Conservation (phyloP, 2,113 vertebrate genomes). For the Heterotilapia buettikoferi region DNA sequence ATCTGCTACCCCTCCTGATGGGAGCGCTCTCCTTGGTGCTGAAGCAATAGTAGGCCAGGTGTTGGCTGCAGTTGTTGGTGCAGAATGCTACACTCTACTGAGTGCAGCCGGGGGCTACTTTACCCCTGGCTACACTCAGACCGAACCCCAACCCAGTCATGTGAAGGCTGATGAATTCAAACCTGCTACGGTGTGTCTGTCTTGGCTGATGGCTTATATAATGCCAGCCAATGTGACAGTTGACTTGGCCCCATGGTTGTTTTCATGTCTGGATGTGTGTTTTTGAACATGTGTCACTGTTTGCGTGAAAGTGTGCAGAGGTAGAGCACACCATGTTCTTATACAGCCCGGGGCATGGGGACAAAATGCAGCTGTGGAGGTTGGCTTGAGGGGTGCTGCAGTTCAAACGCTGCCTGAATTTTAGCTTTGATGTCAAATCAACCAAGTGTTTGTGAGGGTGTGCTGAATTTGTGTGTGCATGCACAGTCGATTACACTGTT, state of each 20-base stretch:
- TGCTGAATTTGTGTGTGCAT: not conserved
- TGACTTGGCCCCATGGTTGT: not conserved
- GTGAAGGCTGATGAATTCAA: not conserved
- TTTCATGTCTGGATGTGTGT: not conserved
- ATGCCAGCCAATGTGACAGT: not conserved
- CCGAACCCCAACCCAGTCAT: not conserved
- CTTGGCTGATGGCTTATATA: not conserved
- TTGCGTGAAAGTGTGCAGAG: not conserved
- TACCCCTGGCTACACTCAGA: not conserved
- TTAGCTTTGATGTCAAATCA: not conserved
- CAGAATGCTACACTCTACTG: constrained; percentile 2
- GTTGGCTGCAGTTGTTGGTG: not conserved
- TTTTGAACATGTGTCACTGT: not conserved
- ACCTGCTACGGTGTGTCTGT: not conserved
- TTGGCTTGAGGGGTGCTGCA: not conserved
- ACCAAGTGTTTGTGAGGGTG: not conserved
- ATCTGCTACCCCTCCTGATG: not conserved
- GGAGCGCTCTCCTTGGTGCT: constrained; percentile 61
- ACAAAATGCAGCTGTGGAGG: not conserved
- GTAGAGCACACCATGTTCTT: constrained; percentile 5
- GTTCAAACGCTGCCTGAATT: not conserved
- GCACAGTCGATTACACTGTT: not conserved
- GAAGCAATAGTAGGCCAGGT: constrained; percentile 49
- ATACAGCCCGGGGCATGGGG: not conserved
- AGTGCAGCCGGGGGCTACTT: not conserved